A percentile compares a stretch with the other conserved stretches of the same genome.
These are phyloP conservation scores for Ariolimax columbianus DNA, from an alignment of 2,888 invertebrate genomes.

Conservation along the genomic window DNA sequence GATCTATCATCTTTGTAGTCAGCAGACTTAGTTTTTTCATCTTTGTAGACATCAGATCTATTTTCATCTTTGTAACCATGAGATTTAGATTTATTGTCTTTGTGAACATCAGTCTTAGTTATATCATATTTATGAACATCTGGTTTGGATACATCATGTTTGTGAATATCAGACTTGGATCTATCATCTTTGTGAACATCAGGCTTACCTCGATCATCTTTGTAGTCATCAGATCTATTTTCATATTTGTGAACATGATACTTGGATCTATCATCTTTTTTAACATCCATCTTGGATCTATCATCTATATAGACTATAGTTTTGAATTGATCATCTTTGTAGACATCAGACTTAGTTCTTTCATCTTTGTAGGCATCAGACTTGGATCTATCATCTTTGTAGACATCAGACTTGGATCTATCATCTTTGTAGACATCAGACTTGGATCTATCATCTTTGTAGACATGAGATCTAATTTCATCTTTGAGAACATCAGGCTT, in stretches of 20 bases:
- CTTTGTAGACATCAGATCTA: not conserved
- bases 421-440: not conserved
- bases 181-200: conserved; percentile 6
- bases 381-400: conserved; percentile 2
- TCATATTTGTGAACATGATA: not conserved
- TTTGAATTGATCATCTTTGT: not conserved
- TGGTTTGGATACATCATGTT: not conserved
- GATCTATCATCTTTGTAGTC: not conserved
- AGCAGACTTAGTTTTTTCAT: not conserved
- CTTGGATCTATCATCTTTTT: not conserved
- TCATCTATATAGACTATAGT: not conserved
- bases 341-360: not conserved
- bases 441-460: not conserved
- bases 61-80: not conserved
- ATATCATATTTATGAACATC: not conserved
- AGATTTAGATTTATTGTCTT: not conserved
- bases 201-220: not conserved
- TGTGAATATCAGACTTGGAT: not conserved
- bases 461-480: not conserved
- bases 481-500: not conserved
- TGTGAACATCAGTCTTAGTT: not conserved
- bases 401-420: not conserved
- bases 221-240: not conserved
- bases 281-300: not conserved
- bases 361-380: conserved; percentile 1